Conservation (phyloP, 2,113 vertebrate genomes). For the Ameiurus melas region DNA sequence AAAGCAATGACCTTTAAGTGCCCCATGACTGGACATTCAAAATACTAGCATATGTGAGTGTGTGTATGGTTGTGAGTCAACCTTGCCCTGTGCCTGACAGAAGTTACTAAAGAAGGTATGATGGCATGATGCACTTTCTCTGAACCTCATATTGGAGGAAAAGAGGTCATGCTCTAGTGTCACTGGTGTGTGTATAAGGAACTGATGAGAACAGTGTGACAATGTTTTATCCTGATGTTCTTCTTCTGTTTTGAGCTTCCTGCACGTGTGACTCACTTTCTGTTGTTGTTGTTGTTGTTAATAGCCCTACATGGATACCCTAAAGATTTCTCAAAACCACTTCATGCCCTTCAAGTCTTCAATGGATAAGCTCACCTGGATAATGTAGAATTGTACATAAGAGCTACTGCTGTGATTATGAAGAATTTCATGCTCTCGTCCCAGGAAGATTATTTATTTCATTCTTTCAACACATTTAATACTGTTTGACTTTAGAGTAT, state of each 20-base stretch:
- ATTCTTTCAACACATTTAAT: neutral
- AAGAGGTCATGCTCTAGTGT: neutral
- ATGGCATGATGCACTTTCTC: neutral
- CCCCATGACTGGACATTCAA: constrained; percentile 60
- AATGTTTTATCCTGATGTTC: neutral
- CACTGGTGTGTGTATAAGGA: neutral
- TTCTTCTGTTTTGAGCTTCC: neutral
- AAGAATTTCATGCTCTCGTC: neutral
- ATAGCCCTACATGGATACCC: neutral
- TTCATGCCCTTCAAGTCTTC: neutral
- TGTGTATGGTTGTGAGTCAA: constrained; percentile 17
- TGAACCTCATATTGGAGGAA: neutral
- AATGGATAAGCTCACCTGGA: neutral
- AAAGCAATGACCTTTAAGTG: constrained; percentile 73
- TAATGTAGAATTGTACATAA: neutral
- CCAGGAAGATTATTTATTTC: neutral
- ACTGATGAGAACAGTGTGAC: neutral
- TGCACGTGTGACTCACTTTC: neutral
- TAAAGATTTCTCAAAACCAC: neutral
- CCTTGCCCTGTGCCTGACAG: neutral
- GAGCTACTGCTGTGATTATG: neutral
- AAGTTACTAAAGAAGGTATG: constrained; percentile 2
- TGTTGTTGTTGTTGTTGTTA: neutral
- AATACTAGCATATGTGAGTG: constrained; percentile 34
- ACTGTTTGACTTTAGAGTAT: neutral